These are phyloP conservation scores for Anoplolepis gracilipes DNA, from an alignment of 1,140 invertebrate species.

Conservation along the genomic window DNA sequence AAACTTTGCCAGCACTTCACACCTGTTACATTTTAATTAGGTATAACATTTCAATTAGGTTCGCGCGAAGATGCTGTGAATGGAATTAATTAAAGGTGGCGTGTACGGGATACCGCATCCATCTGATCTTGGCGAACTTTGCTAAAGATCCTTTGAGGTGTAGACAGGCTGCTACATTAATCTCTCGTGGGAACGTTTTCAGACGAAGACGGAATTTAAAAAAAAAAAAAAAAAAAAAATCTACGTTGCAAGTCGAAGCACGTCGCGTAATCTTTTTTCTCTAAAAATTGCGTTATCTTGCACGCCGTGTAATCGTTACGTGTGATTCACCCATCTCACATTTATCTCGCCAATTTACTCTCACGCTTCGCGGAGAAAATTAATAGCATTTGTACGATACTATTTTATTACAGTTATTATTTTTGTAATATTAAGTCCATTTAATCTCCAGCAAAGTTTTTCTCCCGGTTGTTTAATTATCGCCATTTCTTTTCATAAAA, in stretches of 20 bases:
- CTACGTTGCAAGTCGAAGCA: constrained; percentile 34
- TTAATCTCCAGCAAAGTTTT: background rate
- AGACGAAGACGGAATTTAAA: constrained; percentile 38
- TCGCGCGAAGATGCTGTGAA: constrained; percentile 23
- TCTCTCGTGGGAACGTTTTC: constrained; percentile 23
- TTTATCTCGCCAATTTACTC: constrained; percentile 53
- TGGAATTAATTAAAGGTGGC: constrained; percentile 50
- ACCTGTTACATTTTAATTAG: background rate
- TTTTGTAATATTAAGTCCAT: constrained; percentile 12
- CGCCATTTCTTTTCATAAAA: background rate
- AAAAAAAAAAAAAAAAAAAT: constrained; percentile 17
- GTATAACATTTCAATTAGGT: constrained; percentile 54
- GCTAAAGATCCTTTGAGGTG: constrained; percentile 51
- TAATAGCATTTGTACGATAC: background rate
- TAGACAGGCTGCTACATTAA: constrained; percentile 47
- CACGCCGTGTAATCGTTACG: constrained; percentile 46
- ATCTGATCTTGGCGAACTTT: constrained; percentile 51
- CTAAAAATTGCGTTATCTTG: constrained; percentile 47
- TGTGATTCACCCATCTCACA: constrained; percentile 16
- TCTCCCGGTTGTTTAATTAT: background rate
- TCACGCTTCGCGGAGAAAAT: constrained; percentile 9
- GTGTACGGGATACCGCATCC: constrained; percentile 5
- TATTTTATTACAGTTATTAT: constrained; percentile 27
- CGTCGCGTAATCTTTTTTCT: constrained; percentile 35
- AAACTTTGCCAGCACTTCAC: background rate